A percentile compares a stretch with the other conserved stretches of the same genome.
These are phyloP conservation scores for Phymorhynchus buccinoides DNA, from an alignment of 1,140 invertebrate species.

Conservation along the genomic window DNA sequence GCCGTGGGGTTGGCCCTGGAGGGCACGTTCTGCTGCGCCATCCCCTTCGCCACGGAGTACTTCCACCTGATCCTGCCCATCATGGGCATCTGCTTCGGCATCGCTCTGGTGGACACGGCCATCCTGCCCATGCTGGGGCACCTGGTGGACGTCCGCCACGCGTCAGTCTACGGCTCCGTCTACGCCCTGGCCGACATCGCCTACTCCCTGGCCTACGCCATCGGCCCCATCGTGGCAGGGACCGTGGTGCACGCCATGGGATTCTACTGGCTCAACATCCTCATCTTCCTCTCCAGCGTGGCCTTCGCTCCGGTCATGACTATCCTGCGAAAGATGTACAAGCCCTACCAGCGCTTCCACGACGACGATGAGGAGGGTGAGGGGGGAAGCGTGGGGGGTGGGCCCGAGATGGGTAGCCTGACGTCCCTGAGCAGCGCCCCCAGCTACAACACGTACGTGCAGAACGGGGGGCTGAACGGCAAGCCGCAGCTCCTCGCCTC, in stretches of 20 bases:
- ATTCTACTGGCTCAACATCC: slow-evolving; percentile 94
- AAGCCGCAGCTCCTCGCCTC: slow-evolving; percentile 39
- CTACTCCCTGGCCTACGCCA: slow-evolving; percentile 97
- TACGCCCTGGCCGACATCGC: slow-evolving; percentile 99
- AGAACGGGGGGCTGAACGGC: slow-evolving; percentile 65
- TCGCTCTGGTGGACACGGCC: slow-evolving; percentile 98
- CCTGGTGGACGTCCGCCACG: slow-evolving; percentile 96
- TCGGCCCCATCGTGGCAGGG: slow-evolving; percentile 98
- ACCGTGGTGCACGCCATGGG: slow-evolving; percentile 95
- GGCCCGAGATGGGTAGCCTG: neutral
- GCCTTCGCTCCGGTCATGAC: slow-evolving; percentile 93
- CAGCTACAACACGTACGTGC: slow-evolving; percentile 92
- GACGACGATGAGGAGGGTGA: slow-evolving; percentile 76
- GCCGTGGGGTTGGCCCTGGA: slow-evolving; percentile 93
- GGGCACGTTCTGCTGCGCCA: slow-evolving; percentile 95
- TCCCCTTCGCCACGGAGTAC: slow-evolving; percentile 94
- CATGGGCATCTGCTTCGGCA: slow-evolving; percentile 98
- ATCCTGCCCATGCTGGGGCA: slow-evolving; percentile 96
- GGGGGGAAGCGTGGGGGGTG: slow-evolving; percentile 29
- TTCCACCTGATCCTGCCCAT: slow-evolving; percentile 96
- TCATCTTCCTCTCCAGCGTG: slow-evolving; percentile 95
- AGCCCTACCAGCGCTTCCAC: slow-evolving; percentile 90
- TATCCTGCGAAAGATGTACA: slow-evolving; percentile 92
- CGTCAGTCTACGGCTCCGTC: slow-evolving; percentile 98
- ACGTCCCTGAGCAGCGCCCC: slow-evolving; percentile 68